Percentiles rank a stretch among this genome's conserved stretches.
phyloP scores from a whole-genome alignment of 2,113 vertebrate genomes.

The Myotis brandtii region DNA sequence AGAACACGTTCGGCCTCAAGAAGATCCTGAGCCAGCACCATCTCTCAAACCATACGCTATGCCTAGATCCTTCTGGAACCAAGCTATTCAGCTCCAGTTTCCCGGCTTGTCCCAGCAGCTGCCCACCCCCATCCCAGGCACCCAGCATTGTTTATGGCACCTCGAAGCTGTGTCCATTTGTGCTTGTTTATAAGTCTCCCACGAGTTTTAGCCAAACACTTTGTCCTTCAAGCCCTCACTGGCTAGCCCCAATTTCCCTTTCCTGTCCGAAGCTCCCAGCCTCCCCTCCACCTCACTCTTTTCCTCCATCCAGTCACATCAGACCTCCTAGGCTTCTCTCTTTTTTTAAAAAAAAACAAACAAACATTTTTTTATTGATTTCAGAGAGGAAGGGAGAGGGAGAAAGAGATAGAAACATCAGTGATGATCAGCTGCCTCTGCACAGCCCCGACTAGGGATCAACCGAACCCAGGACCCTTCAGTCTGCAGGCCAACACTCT shows the following conservation, averaged over 20 bases:
- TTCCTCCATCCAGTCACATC: neutral
- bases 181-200: neutral
- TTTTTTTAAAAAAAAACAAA: too few species aligned
- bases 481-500: too few species aligned
- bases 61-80: neutral
- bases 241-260: neutral
- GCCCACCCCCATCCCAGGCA: neutral
- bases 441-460: too few species aligned
- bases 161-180: neutral
- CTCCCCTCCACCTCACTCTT: neutral
- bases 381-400: too few species aligned
- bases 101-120: neutral
- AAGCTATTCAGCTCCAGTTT: neutral
- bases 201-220: neutral
- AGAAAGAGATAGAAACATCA: too few species aligned
- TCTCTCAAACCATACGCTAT: neutral
- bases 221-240: neutral
- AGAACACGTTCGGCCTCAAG: neutral
- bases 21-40: neutral
- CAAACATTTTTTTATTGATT: too few species aligned
- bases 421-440: too few species aligned
- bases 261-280: neutral
- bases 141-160: neutral
- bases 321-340: neutral
- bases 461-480: too few species aligned